Evolutionary conservation across 2,888 invertebrate genomes (phyloP).

Genomic region (Hoplodrina ambigua): DNA sequence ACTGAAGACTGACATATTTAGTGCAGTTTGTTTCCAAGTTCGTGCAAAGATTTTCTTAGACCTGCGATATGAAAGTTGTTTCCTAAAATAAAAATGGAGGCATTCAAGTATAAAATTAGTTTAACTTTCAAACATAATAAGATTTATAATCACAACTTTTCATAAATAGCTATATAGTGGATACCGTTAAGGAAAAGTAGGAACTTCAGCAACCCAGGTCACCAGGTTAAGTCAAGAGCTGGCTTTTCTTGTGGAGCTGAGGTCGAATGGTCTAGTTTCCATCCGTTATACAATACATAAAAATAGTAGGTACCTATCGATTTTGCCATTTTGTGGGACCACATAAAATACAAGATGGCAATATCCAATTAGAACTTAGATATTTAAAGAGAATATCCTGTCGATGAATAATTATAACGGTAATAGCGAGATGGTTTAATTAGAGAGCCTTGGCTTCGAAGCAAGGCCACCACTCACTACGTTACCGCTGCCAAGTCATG

Average conservation of each 20-base stretch:
- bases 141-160: not conserved
- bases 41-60: not conserved
- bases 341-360: not conserved
- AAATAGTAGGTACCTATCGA: no score
- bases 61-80: no score
- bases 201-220: no score
- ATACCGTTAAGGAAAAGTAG: no score
- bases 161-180: no score
- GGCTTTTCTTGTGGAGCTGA: no score
- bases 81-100: not conserved
- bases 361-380: conserved; percentile 16
- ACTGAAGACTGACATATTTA: conserved; percentile 28
- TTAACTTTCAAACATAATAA: no score
- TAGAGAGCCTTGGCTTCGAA: conserved; percentile 75
- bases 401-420: conserved; percentile 47
- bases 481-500: conserved; percentile 74
- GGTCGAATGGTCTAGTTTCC: no score
- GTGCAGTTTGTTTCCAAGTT: not conserved
- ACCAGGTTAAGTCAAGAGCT: no score
- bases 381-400: conserved; percentile 40
- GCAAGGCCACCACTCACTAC: conserved; percentile 78
- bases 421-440: conserved; percentile 61
- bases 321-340: not conserved
- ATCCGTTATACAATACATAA: no score
- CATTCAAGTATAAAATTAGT: no score